Percentiles rank a stretch among this genome's conserved stretches.
Conservation (phyloP, 2,888 invertebrate species). For the Lucinisca nassula region DNA sequence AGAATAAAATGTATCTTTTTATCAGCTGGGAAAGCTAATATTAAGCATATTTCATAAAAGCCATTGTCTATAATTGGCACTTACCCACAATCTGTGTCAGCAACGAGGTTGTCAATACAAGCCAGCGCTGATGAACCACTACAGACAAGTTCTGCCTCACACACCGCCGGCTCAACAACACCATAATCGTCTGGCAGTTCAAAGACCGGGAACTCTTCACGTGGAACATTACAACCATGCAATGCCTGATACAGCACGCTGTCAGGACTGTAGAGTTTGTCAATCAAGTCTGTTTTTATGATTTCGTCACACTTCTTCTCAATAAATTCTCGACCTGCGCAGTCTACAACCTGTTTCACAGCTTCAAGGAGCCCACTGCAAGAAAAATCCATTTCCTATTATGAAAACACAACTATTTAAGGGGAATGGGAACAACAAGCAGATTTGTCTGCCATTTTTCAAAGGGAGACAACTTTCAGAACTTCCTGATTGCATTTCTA, state of each 20-base stretch:
- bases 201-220: background rate
- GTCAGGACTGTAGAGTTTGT: background rate
- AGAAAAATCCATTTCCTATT: no score
- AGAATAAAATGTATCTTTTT: no score
- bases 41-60: no score
- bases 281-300: background rate
- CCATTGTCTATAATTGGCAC: no score
- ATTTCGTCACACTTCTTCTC: slow-evolving; percentile 3
- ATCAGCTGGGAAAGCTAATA: no score
- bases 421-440: no score
- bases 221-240: background rate
- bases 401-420: no score
- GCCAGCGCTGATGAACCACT: background rate
- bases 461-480: no score
- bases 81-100: slow-evolving; percentile 16
- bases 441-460: no score
- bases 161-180: background rate
- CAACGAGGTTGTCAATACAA: background rate
- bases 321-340: slow-evolving; percentile 21
- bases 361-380: no score
- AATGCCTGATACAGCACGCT: background rate
- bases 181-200: slow-evolving; percentile 46
- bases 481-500: no score
- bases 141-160: slow-evolving; percentile 34
- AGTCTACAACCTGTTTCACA: slow-evolving; percentile 6